These are phyloP conservation scores for Uropsilus gracilis DNA, from an alignment of 2,113 vertebrate species.

Conservation along the genomic window DNA sequence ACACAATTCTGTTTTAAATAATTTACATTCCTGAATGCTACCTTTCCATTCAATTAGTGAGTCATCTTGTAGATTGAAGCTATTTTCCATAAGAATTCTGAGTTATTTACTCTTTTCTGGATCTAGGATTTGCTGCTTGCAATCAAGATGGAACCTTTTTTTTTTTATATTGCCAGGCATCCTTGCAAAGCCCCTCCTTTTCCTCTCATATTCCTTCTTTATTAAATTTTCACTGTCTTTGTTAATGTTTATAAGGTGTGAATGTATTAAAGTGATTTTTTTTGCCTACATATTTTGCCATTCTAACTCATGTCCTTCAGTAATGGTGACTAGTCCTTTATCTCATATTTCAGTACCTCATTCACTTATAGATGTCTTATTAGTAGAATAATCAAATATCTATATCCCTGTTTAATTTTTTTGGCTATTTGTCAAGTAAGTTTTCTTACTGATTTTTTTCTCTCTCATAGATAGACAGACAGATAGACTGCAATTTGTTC, in stretches of 20 bases:
- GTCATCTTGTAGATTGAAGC: background rate
- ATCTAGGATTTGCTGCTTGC: background rate
- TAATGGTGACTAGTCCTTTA: background rate
- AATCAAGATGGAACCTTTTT: background rate
- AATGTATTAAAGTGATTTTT: too few relatives aligned
- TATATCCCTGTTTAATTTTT: background rate
- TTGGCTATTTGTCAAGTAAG: background rate
- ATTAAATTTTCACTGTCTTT: background rate
- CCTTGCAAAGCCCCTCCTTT: rapidly evolving
- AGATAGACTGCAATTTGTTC: background rate
- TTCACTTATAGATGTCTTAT: background rate
- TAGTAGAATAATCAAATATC: background rate
- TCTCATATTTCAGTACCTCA: background rate
- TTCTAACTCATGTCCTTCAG: background rate
- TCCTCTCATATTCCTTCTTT: background rate
- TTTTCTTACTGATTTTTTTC: background rate
- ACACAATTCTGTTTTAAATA: background rate
- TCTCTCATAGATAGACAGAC: background rate
- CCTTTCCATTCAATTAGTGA: background rate
- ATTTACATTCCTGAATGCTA: background rate
- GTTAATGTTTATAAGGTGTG: too few relatives aligned
- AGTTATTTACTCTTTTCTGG: background rate
- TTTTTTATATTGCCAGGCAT: background rate
- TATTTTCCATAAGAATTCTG: background rate
- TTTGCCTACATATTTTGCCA: background rate